phyloP scores from a whole-genome alignment of 2,888 invertebrate species.

The Drosophila cyrtoloma region DNA sequence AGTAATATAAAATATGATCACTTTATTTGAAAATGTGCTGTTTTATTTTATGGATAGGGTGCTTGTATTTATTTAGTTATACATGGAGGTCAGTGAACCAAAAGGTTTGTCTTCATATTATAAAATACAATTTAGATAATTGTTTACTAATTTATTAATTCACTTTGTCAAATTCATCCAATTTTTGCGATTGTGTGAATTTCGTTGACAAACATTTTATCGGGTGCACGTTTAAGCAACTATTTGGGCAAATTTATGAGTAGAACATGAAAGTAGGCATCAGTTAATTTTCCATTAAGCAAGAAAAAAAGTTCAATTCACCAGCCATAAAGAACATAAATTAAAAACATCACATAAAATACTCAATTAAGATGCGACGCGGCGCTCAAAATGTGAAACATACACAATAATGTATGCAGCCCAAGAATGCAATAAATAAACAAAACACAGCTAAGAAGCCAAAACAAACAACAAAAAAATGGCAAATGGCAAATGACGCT shows the following conservation, averaged over 20 bases:
- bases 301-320: conserved; percentile 52
- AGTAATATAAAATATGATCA: neutral
- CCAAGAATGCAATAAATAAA: conserved; percentile 72
- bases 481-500: conserved; percentile 65
- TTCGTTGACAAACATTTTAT: neutral
- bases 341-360: conserved; percentile 69
- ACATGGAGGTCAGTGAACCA: conserved; percentile 44
- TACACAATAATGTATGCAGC: conserved; percentile 47
- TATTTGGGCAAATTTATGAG: conserved; percentile 9
- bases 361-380: conserved; percentile 67
- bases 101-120: neutral
- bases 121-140: neutral
- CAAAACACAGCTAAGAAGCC: conserved; percentile 36
- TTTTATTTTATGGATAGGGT: neutral
- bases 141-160: neutral
- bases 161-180: neutral
- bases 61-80: neutral
- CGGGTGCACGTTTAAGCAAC: conserved; percentile 33
- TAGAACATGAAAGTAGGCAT: conserved; percentile 30
- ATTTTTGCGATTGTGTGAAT: neutral
- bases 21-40: conserved; percentile 1
- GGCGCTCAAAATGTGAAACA: conserved; percentile 63
- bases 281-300: conserved; percentile 60
- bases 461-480: conserved; percentile 11
- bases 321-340: conserved; percentile 62